Evolutionary conservation across 2,113 vertebrate species (phyloP).

Genomic region (Raja brachyura): DNA sequence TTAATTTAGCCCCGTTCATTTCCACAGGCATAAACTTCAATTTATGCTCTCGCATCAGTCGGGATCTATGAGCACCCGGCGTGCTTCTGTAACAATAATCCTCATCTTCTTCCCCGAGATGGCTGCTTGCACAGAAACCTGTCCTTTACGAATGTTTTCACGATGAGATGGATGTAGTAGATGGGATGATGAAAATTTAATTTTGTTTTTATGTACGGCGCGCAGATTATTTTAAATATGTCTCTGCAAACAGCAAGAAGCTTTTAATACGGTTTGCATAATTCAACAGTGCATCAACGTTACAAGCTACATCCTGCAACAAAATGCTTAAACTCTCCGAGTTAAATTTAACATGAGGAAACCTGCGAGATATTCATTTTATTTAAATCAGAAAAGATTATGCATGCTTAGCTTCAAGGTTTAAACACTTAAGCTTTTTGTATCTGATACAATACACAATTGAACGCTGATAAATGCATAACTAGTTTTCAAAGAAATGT

Average conservation of each 20-base stretch:
- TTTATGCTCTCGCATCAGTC: constrained; percentile 29
- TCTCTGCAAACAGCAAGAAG: constrained; percentile 36
- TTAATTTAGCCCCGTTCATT: constrained; percentile 62
- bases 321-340: constrained; percentile 32
- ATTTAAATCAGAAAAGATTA: constrained; percentile 38
- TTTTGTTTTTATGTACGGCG: constrained; percentile 31
- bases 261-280: constrained; percentile 38
- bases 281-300: constrained; percentile 31
- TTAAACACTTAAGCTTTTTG: constrained; percentile 39
- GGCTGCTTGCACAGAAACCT: constrained; percentile 13
- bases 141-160: constrained; percentile 30
- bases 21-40: constrained; percentile 34
- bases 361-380: constrained; percentile 32
- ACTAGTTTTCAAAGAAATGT: constrained; percentile 35
- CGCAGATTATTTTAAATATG: constrained; percentile 32
- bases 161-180: constrained; percentile 22
- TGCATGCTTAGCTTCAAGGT: constrained; percentile 33
- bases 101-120: neutral
- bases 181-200: constrained; percentile 31
- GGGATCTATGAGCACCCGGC: neutral
- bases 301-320: constrained; percentile 34
- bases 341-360: constrained; percentile 37
- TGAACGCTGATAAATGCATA: constrained; percentile 35
- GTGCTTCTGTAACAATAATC: neutral
- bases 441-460: constrained; percentile 30